Evolutionary conservation across 2,113 vertebrate genomes (phyloP).

Genomic region (Edolisoma coerulescens): DNA sequence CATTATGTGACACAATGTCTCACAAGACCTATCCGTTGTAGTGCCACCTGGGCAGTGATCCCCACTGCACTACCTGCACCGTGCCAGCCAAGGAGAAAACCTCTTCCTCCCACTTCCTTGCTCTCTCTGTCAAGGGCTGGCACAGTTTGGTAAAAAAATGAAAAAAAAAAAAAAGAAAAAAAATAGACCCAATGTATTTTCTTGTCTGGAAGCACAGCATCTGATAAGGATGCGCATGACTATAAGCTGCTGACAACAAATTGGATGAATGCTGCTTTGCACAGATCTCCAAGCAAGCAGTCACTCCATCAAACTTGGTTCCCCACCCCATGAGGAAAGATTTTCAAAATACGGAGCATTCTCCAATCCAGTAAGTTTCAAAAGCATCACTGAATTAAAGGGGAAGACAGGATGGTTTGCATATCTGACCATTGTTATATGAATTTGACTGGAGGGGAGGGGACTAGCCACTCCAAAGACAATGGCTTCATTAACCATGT

Average conservation of each 20-base stretch:
- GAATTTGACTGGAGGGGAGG: neutral
- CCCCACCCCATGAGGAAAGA: neutral
- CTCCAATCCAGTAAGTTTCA: neutral
- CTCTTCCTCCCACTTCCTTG: neutral
- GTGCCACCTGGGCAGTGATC: neutral
- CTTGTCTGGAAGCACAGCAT: neutral
- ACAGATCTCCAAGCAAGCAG: neutral
- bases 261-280: neutral
- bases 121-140: neutral
- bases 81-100: rapidly evolving
- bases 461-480: neutral
- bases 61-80: neutral
- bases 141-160: neutral
- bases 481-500: neutral
- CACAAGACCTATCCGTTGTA: neutral
- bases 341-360: neutral
- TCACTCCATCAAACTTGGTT: neutral
- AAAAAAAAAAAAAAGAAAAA: rapidly evolving
- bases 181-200: neutral
- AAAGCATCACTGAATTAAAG: neutral
- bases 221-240: neutral
- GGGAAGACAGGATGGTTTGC: neutral
- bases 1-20: neutral
- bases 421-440: neutral
- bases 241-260: neutral